Evolutionary conservation across 2,797 vertebrate genomes (phyloP).

Genomic region (Onychomys arenicola): DNA sequence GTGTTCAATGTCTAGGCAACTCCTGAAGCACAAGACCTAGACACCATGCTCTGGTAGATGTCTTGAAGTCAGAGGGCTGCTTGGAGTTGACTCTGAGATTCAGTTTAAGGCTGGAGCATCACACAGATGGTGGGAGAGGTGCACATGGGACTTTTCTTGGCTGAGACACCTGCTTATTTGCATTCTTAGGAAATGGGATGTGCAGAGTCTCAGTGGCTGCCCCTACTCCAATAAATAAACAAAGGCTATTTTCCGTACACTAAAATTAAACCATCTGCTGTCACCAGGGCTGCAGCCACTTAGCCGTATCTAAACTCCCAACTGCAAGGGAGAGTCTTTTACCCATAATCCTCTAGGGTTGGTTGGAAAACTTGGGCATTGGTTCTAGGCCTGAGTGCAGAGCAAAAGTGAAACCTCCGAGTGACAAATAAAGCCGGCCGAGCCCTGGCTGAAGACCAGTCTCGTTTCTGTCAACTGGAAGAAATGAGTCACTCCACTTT

Average conservation of each 20-base stretch:
- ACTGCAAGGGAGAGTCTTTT: not conserved
- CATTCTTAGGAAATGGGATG: not conserved
- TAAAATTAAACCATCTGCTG: not conserved
- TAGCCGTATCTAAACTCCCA: not conserved
- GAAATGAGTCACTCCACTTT: conserved; percentile 50
- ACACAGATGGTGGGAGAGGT: conserved; percentile 57
- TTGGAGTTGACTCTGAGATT: conserved; percentile 72
- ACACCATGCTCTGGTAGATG: conserved; percentile 64
- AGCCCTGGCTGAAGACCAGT: not conserved
- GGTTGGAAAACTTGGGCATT: not conserved
- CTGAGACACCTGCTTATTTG: not conserved
- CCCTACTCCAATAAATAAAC: not conserved
- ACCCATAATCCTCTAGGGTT: not conserved
- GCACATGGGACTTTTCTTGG: conserved; percentile 21
- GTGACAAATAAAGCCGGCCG: conserved; percentile 40
- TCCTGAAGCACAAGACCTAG: conserved; percentile 53
- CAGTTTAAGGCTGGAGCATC: conserved; percentile 65
- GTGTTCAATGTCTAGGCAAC: conserved; percentile 43
- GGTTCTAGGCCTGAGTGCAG: not conserved
- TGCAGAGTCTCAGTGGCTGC: not conserved
- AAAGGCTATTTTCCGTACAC: not conserved
- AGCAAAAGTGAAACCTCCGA: conserved; percentile 33
- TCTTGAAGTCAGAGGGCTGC: conserved; percentile 51
- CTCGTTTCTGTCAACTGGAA: conserved; percentile 50
- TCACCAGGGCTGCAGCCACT: not conserved